Conservation (phyloP, 2,888 invertebrate genomes). For the Formica aserva region DNA sequence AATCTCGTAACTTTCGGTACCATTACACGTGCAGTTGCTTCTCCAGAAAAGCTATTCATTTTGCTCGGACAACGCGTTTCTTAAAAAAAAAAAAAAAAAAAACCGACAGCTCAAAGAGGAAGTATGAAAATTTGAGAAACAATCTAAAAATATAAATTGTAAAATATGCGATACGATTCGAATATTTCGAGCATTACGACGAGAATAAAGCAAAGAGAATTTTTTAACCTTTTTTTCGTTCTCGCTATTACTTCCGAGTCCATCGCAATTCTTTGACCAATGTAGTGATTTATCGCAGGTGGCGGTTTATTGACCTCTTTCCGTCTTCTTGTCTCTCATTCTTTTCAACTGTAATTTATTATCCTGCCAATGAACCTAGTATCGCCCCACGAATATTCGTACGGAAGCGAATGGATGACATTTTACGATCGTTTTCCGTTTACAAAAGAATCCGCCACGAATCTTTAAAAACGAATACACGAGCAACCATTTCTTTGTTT, state of each 20-base stretch:
- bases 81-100: background rate
- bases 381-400: conserved; percentile 33
- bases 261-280: conserved; percentile 19
- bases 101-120: background rate
- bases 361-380: conserved; percentile 43
- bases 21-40: conserved; percentile 31
- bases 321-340: conserved; percentile 18
- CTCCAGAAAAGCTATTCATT: conserved; percentile 38
- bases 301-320: conserved; percentile 53
- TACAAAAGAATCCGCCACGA: background rate
- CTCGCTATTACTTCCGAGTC: background rate
- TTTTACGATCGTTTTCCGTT: conserved; percentile 7
- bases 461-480: background rate
- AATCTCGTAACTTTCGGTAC: conserved; percentile 31
- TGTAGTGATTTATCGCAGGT: conserved; percentile 54
- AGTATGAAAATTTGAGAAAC: background rate
- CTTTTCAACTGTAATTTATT: conserved; percentile 64
- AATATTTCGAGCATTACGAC: background rate
- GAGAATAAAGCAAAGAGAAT: conserved; percentile 10
- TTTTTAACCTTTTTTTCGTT: background rate
- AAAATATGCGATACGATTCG: background rate
- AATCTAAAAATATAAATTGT: too few species aligned
- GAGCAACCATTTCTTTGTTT: conserved; percentile 3
- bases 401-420: background rate
- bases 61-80: background rate